Evolutionary conservation across 1,140 invertebrate species (phyloP).

Genomic region (Eriosoma lanigerum): DNA sequence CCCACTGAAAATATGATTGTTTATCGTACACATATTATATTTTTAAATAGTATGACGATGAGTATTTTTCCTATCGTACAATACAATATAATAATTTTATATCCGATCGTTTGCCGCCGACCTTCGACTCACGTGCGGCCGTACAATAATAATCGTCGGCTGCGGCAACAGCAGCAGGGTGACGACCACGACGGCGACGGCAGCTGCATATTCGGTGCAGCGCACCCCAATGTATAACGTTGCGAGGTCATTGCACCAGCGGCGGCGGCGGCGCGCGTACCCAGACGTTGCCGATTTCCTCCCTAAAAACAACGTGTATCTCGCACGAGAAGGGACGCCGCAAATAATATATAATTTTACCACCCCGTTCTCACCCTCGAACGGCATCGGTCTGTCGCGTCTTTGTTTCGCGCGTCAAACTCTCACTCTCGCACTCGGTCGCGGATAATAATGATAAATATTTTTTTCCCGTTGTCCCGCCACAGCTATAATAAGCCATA

Average conservation of each 20-base stretch:
- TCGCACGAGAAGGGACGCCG: conserved; percentile 16
- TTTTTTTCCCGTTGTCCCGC: too few species aligned
- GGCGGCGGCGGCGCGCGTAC: background rate
- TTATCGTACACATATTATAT: too few species aligned
- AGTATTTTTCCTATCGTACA: too few species aligned
- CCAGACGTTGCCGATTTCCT: conserved; percentile 47
- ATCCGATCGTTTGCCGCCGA: background rate
- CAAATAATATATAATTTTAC: conserved; percentile 30
- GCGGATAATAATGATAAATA: too few species aligned
- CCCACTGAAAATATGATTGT: too few species aligned
- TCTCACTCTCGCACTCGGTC: too few species aligned
- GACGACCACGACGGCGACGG: conserved; percentile 1
- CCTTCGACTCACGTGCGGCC: conserved; percentile 38
- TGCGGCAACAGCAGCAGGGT: conserved; percentile 19
- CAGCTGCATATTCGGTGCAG: conserved; percentile 47
- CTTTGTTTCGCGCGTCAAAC: conserved; percentile 18
- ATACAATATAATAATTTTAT: too few species aligned
- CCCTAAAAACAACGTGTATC: conserved; percentile 23
- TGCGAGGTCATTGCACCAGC: conserved; percentile 46
- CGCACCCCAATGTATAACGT: conserved; percentile 39
- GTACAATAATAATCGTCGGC: conserved; percentile 13
- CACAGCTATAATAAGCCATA: too few species aligned
- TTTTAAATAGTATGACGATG: too few species aligned
- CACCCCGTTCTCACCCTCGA: background rate
- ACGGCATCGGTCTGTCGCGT: background rate